Base-by-base conservation (phyloP, 2,113 vertebrate genomes). In the Aleadryas rufinucha region DNA sequence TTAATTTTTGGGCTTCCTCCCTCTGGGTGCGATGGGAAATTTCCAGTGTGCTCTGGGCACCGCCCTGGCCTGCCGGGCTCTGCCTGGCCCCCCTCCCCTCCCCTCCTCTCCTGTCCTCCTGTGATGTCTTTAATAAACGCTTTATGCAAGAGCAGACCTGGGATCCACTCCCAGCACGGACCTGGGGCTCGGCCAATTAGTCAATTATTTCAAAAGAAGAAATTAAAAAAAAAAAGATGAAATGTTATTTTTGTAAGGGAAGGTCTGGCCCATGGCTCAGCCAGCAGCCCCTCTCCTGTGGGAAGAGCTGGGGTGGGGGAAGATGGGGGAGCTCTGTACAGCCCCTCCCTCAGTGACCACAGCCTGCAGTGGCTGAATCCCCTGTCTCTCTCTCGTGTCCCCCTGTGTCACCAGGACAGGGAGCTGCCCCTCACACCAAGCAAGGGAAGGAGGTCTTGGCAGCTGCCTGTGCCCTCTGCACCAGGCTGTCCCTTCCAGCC, bases 81-180 rank as follows among this genome's bases (percentile, higher is more conserved):
- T 57, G 92, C 92, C 50, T 87, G 86, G 35, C 47, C 47, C 71
- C 78, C 22, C 70, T 82, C 75, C 75, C 23, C 59, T 75, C 76
- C 50, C 3, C 89, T 64, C 21, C 57, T 47, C 61, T 70, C 42
- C 76, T 81, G 31, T 81, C 69, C 42, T 91, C 24, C 69, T 76
- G 59, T 63, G 74, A 35, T 89, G 87, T 68, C 85, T 95, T 85
- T 70, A 90, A 95, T 91, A 53, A 95, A 41, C 0, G 16, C 64
- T 94, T 94, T 96, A 80, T 75, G 95, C 92, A 94, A 96, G 89
- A 96, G 45, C 7, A 42, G 84, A 37, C 94, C 92, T 82, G 95
- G 92, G 90, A 95, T 95, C 70, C 41, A 53, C 91, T 96, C 84
- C 50, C 94, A 81, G 95, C 90, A 59, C 7, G 14, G 87, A 84